A percentile compares a stretch with the other conserved stretches of the same genome.
These are phyloP conservation scores for Oreortyx pictus DNA, from an alignment of 2,797 vertebrate species.

Conservation along the genomic window DNA sequence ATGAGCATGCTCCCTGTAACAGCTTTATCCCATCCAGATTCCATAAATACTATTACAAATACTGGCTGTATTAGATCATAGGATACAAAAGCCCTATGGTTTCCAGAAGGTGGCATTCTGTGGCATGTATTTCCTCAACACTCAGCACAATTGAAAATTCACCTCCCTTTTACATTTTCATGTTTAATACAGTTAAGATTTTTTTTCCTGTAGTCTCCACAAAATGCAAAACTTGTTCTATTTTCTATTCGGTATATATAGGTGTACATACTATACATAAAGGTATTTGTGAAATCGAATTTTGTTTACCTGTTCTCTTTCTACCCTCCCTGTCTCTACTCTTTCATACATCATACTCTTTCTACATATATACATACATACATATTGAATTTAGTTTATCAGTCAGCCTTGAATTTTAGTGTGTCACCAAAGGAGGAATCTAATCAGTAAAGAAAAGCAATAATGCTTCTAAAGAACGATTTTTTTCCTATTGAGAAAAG, in stretches of 20 bases:
- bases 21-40: not conserved
- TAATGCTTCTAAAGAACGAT: not conserved
- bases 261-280: not conserved
- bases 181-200: not conserved
- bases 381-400: conserved; percentile 51
- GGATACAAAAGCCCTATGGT: not conserved
- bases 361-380: too few species aligned
- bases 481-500: conserved; percentile 22
- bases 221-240: not conserved
- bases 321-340: not conserved
- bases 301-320: not conserved
- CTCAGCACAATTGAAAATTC: not conserved
- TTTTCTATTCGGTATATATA: not conserved
- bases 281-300: not conserved
- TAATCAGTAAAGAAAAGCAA: not conserved
- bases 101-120: not conserved
- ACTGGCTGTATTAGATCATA: not conserved
- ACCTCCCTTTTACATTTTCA: not conserved
- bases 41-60: not conserved
- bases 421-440: not conserved
- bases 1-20: not conserved
- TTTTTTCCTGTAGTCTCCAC: not conserved
- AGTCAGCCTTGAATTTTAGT: conserved; percentile 11
- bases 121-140: not conserved
- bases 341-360: conserved; percentile 12